These are phyloP conservation scores for Chlorodrepanis virens DNA, from an alignment of 2,113 vertebrate genomes.

Conservation along the genomic window DNA sequence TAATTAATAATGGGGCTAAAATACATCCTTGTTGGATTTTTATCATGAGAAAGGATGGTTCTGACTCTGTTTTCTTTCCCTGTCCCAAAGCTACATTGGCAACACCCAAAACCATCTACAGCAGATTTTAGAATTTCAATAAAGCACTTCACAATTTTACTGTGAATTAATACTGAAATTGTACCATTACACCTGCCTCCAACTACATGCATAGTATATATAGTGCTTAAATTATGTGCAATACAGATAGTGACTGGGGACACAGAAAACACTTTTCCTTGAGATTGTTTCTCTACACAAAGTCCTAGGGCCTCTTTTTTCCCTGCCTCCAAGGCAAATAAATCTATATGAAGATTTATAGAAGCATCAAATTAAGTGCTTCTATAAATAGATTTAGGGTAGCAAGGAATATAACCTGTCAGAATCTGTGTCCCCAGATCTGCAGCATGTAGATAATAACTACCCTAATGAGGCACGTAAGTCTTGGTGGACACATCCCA, in stretches of 20 bases:
- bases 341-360: background rate
- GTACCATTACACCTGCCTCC: background rate
- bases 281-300: background rate
- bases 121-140: background rate
- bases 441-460: background rate
- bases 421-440: background rate
- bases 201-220: background rate
- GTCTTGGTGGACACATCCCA: background rate
- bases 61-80: background rate
- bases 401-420: background rate
- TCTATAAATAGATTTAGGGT: background rate
- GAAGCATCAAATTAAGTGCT: background rate
- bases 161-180: background rate
- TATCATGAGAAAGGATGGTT: accelerated
- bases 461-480: background rate
- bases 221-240: background rate
- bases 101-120: background rate
- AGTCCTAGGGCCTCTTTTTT: background rate
- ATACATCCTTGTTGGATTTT: background rate
- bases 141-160: background rate
- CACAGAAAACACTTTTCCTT: background rate
- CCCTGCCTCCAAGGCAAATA: background rate
- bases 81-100: background rate
- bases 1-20: background rate
- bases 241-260: background rate